Evolutionary conservation across 2,888 invertebrate genomes (phyloP), one percentile per base, ranked within the genome.

Genomic region (Phalangium opilio): DNA sequence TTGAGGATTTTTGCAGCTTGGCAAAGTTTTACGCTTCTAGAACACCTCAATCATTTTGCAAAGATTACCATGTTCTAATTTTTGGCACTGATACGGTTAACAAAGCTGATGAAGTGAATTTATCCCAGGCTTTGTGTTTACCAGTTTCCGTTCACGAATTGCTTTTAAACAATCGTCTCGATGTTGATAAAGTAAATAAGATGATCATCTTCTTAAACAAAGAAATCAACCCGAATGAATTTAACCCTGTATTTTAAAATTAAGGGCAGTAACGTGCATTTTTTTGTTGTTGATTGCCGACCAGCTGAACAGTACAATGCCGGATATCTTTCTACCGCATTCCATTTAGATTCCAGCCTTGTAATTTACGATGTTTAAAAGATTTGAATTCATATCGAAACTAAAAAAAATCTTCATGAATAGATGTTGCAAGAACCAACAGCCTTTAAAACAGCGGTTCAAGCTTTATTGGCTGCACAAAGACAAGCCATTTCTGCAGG

Each of bases 271-370:
- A 35, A 41, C 27, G 80, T 84, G 0, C 75, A 85, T 59, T 98
- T 93, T 67, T 96, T 96, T 67, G 73, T 96, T 54, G 91, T 98
- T 8, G 98, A 98, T 67, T 95, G 95, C 66, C 76, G 98, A 54
- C 91, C 96, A 8, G 79, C 89, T 11, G 90, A 93, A 56, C 93
- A 96, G 63, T 98, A 95, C 64, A 95, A 95, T 70, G 81, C 83
- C 46, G 96, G 96, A 0, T 95, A 96, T 70, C 75, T 98, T 55
- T 83, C 90, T 1, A 95, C 93, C 44, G 96, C 96, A 47, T 98
- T 96, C 71, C 95, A 96, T 69, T 73, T 98, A 53, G 96, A 98
- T 67, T 91, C 93, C 61, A 87, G 89, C 68, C 73, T 98, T 61
- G 79, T 79, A 63, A 61, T 55, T 44, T 18, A 35, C 47, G 15